Evolutionary conservation across 1,140 invertebrate genomes (phyloP).

Genomic region (Mactra quadrangularis): DNA sequence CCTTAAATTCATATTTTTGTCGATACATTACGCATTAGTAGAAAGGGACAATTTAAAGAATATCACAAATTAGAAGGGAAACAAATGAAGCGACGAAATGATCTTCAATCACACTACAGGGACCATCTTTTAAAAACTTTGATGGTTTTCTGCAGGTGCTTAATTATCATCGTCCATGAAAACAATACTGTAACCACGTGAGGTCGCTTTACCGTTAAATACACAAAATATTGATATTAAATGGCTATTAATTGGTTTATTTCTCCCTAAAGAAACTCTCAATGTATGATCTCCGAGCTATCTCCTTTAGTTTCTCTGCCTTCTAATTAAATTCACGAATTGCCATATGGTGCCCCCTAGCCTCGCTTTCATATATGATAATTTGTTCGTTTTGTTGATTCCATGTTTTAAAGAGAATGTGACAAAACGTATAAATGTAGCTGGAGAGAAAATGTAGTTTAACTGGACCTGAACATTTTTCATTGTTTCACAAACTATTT

Average conservation of each 20-base stretch:
- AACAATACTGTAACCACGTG: conserved; percentile 47
- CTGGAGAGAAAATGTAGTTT: too few relatives aligned
- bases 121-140: neutral
- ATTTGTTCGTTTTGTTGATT: too few relatives aligned
- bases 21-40: too few relatives aligned
- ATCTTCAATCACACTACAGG: too few relatives aligned
- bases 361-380: neutral
- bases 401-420: too few relatives aligned
- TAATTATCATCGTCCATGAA: conserved; percentile 40
- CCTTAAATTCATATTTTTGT: too few relatives aligned
- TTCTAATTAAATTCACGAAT: conserved; percentile 34
- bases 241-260: conserved; percentile 52
- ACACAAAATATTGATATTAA: conserved; percentile 56
- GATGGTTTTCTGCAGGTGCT: conserved; percentile 40
- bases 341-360: conserved; percentile 32
- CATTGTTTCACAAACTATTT: too few relatives aligned
- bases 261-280: conserved; percentile 43
- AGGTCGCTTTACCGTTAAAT: conserved; percentile 59
- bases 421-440: too few relatives aligned
- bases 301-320: conserved; percentile 4
- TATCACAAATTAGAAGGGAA: too few relatives aligned
- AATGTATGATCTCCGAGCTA: conserved; percentile 15
- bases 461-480: too few relatives aligned
- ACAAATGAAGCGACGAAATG: too few relatives aligned
- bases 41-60: too few relatives aligned